Evolutionary conservation across 92 coral and sea anemone genomes (phyloP).

Genomic region (Chrysogorgia sp.): DNA sequence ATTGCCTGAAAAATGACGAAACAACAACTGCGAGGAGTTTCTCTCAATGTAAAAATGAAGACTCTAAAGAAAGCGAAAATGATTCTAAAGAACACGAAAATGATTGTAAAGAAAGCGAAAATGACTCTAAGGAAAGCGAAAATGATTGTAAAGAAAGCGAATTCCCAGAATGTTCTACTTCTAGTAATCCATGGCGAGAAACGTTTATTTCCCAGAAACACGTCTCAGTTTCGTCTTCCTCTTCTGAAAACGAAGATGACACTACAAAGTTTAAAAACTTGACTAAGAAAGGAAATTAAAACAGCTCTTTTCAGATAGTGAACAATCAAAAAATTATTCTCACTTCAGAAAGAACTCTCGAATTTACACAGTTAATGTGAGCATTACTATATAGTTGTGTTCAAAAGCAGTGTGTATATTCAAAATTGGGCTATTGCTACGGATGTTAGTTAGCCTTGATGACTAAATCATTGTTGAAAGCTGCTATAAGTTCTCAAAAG

Average conservation of each 20-base stretch:
- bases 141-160: neutral
- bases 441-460: too few species aligned
- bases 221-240: too few species aligned
- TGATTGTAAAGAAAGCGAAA: too few species aligned
- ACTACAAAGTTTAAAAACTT: neutral
- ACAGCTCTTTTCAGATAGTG: neutral
- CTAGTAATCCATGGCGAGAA: neutral
- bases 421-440: too few species aligned
- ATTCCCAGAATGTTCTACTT: neutral
- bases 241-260: neutral
- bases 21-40: neutral
- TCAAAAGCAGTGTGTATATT: too few species aligned
- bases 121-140: neutral
- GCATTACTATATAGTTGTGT: too few species aligned
- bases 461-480: too few species aligned
- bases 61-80: too few species aligned
- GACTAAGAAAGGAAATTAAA: neutral
- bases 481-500: too few species aligned
- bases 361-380: too few species aligned
- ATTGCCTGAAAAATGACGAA: constrained; percentile 21
- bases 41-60: neutral
- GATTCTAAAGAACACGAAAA: neutral
- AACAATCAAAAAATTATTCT: neutral
- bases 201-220: neutral
- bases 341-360: too few species aligned